Evolutionary conservation across 2,113 vertebrate genomes (phyloP), one percentile per base, ranked within the genome.

Genomic region (Azemiops feae): DNA sequence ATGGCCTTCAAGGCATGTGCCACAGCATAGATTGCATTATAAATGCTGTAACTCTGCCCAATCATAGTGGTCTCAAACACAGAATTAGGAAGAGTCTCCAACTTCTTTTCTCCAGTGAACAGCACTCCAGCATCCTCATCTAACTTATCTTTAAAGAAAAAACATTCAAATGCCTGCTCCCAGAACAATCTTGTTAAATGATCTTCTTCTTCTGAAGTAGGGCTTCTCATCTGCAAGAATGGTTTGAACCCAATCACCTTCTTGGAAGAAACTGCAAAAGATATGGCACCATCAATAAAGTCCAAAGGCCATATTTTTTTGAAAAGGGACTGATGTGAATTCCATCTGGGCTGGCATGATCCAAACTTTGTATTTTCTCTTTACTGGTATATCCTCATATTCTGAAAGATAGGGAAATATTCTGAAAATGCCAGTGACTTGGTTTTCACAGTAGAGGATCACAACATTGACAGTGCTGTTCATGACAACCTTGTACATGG

Each of bases 281-380:
- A 69, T 27, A 92, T 1, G 1, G 86, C 57, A 43, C 91, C 91
- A 6, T 92, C 86, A 3, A 92, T n/a, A 50, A 92, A 69, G 0
- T 92, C 27, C 14, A 88, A 11, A 34, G 50, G 47, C 47, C 47
- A 16, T 0, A 14, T 6, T 53, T 47, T n/a, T 52, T 20, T 88
- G 47, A 53, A 92, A 74, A 50, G 57, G 11, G 5, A 88, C 11
- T 1, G 91, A 64, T 3, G 91, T 88, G 86, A 92, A 92, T 39
- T 92, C 91, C 86, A 92, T 92, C 34, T 92, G 86, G 5, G 86
- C 86, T 39, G 91, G 87, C 91, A 88, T 88, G 18, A 92, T 43
- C 91, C 86, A 88, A 23, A 92, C 23, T 45, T 86, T 91, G 18
- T 53, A 53, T 52, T 92, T 92, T 60, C 12, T 43, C 20, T 16